Percentiles rank a stretch among this genome's conserved stretches.
Conservation (phyloP, 2,888 invertebrate species). For the Nematopogon swammerdamellus region DNA sequence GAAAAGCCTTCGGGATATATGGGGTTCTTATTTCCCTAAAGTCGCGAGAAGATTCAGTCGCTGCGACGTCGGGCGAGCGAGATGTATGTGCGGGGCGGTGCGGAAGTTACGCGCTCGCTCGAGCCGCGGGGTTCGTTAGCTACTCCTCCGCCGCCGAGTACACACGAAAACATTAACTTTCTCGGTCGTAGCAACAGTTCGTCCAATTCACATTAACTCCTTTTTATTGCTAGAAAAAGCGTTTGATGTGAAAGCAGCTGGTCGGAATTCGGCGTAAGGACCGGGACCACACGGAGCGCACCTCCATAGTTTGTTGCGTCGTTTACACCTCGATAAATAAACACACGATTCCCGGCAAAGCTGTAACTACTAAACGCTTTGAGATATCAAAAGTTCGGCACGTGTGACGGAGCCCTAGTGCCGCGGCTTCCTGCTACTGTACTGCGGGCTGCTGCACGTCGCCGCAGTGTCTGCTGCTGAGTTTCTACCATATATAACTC, state of each 20-base stretch:
- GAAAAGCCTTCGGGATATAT: slow-evolving; percentile 47
- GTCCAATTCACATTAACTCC: slow-evolving; percentile 44
- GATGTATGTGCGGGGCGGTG: not conserved
- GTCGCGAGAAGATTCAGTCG: slow-evolving; percentile 8
- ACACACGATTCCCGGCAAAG: slow-evolving; percentile 47
- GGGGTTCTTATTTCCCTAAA: slow-evolving; percentile 29
- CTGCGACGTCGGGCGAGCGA: not conserved
- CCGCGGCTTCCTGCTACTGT: too few relatives aligned
- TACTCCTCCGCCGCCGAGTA: not conserved
- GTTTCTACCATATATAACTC: too few relatives aligned
- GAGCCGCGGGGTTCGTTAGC: not conserved
- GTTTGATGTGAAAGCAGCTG: slow-evolving; percentile 53
- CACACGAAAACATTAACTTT: not conserved
- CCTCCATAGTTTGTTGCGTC: slow-evolving; percentile 48
- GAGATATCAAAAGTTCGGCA: slow-evolving; percentile 34
- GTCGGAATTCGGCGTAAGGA: slow-evolving; percentile 53
- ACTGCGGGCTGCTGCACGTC: too few relatives aligned
- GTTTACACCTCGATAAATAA: slow-evolving; percentile 52
- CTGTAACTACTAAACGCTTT: slow-evolving; percentile 30
- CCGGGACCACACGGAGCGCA: slow-evolving; percentile 48
- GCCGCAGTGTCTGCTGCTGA: too few relatives aligned
- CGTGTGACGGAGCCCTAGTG: not conserved
- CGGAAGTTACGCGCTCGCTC: not conserved
- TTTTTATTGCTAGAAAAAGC: slow-evolving; percentile 39
- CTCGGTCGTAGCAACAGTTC: slow-evolving; percentile 9